phyloP scores from a whole-genome alignment of 2,797 vertebrate species.

The Euphonia xanthogaster region DNA sequence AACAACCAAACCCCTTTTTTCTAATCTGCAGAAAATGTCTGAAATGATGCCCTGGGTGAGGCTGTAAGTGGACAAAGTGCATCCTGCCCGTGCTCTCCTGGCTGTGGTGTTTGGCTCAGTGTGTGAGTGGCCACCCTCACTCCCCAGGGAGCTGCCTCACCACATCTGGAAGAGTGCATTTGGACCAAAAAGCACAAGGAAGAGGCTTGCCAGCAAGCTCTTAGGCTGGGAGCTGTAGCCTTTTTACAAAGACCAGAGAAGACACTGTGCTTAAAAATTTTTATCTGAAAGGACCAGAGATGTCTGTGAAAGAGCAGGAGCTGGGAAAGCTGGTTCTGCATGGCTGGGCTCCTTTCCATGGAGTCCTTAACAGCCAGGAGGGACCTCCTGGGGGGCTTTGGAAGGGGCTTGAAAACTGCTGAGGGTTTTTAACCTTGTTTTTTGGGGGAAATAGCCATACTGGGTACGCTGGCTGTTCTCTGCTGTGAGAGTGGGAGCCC shows the following conservation, averaged over 20 bases:
- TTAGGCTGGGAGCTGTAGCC: background rate
- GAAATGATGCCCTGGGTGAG: background rate
- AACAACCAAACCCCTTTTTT: background rate
- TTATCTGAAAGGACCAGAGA: background rate
- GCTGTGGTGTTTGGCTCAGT: background rate
- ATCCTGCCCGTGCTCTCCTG: background rate
- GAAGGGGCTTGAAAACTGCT: background rate
- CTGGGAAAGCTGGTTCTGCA: background rate
- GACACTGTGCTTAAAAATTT: background rate
- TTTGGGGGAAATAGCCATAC: rapidly evolving
- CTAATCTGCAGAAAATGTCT: background rate
- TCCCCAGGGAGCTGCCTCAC: background rate
- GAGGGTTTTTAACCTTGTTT: background rate
- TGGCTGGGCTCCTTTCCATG: background rate
- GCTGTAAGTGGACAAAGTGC: background rate
- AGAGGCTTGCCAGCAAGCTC: background rate
- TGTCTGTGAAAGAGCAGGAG: background rate
- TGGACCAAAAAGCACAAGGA: background rate
- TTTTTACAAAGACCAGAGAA: background rate
- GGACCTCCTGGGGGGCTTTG: background rate
- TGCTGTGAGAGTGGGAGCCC: rapidly evolving
- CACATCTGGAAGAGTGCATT: background rate
- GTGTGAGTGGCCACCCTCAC: background rate
- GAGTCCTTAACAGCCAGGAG: background rate
- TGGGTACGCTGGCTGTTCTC: background rate